Base-by-base conservation (phyloP, 2,888 invertebrate species). In the Melitaea athalia region DNA sequence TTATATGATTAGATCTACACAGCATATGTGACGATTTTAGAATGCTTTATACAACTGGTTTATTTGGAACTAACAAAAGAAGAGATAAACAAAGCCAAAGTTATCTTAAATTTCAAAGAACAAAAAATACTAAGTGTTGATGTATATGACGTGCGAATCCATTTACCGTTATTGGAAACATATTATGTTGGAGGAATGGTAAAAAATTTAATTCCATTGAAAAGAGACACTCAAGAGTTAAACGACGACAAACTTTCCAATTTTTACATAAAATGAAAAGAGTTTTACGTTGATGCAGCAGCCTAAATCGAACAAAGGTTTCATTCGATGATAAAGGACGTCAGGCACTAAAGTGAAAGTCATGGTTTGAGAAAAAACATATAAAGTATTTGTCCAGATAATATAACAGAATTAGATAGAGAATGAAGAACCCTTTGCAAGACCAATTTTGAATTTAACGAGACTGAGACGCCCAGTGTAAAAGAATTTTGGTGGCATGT, bases 241-340 rank as follows among this genome's bases (percentile, higher is more conserved):
- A 59, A 64, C 0, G 59, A 64, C 31, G 59, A 59, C 15, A 10
- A 47, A 6, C 53, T 67, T 64, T n/a, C 50, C 43, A 67, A 59
- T 67, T 68, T 71, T 45, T 66, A 71, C 52, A 47, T 17, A 43
- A 71, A 68, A 24, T 71, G 68, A 64, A 71, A 63, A 24, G 71
- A 71, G 17, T 69, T 73, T 73, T 74, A 72, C 66, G 63, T 72
- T 6, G 72, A 72, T 49, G 72, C 68, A n/a, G 65, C 63, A 68
- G 47, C 47, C 12, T 68, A 72, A 38, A 72, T 72, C 8, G 17
- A 24, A 68, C 50, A 53, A 70, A 64, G 64, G 47, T 69, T 68
- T 72, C 69, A 68, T 59, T 72, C 57, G 49, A 69, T 47, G 66
- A 72, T 53, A 72, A 66, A 65, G 68, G 65, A 14, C 65, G 72